phyloP scores from a whole-genome alignment of 1,140 invertebrate genomes.

The Mycetomoellerius zeteki region DNA sequence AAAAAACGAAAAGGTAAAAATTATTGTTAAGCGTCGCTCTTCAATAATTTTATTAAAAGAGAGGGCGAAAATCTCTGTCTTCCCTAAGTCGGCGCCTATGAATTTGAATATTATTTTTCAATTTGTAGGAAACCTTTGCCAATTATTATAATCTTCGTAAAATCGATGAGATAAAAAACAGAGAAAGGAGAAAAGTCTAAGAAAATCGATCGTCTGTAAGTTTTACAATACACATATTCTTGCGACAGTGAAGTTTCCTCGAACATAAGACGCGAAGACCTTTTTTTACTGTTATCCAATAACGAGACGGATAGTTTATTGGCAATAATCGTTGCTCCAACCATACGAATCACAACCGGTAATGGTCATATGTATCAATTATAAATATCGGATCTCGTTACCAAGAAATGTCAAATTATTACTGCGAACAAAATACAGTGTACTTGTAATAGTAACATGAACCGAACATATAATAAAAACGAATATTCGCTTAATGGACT shows the following conservation, averaged over 20 bases:
- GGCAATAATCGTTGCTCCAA: conserved; percentile 38
- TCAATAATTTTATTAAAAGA: too few species aligned
- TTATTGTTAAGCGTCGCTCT: too few species aligned
- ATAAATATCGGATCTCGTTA: conserved; percentile 26
- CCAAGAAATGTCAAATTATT: conserved; percentile 5
- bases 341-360: neutral
- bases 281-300: conserved; percentile 32
- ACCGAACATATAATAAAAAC: neutral
- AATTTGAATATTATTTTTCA: neutral
- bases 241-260: conserved; percentile 18
- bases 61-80: too few species aligned
- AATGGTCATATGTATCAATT: conserved; percentile 31
- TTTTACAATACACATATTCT: conserved; percentile 1
- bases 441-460: conserved; percentile 9
- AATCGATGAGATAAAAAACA: neutral
- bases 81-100: too few species aligned
- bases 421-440: neutral
- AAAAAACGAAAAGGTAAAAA: too few species aligned
- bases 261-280: neutral
- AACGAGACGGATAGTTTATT: conserved; percentile 15
- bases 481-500: conserved; percentile 11
- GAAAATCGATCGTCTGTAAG: neutral
- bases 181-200: neutral
- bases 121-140: neutral
- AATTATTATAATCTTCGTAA: neutral